phyloP scores from a whole-genome alignment of 2,797 vertebrate genomes.

The Peromyscus attwateri region DNA sequence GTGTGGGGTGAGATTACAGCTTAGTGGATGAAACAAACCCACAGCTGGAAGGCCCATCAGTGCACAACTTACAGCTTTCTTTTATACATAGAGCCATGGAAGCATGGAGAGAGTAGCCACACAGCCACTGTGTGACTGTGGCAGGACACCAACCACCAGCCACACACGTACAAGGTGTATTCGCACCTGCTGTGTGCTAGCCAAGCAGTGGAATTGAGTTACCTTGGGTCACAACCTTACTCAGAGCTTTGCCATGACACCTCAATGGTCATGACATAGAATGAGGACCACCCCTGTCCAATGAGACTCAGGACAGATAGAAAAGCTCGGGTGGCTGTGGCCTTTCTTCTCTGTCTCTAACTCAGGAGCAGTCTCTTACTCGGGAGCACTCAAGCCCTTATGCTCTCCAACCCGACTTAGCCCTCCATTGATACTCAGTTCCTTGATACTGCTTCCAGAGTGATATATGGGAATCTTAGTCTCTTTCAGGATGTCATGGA shows the following conservation, averaged over 20 bases:
- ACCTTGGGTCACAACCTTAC: background rate
- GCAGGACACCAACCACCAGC: background rate
- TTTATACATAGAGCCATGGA: background rate
- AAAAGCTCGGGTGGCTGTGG: background rate
- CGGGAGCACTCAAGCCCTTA: background rate
- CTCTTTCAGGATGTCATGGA: background rate
- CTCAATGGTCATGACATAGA: background rate
- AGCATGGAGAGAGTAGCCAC: background rate
- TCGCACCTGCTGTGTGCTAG: background rate
- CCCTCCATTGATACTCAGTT: background rate
- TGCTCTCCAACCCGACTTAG: no score
- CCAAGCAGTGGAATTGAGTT: background rate
- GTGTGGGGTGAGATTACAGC: fast-evolving
- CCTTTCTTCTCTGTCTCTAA: background rate
- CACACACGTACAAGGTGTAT: no score
- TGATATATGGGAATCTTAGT: background rate
- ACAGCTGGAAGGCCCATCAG: background rate
- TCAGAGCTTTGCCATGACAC: background rate
- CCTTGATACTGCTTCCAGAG: no score
- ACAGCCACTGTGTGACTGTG: background rate
- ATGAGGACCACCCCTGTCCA: background rate
- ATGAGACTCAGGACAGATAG: background rate
- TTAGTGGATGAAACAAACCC: background rate
- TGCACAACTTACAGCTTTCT: background rate
- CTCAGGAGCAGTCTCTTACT: background rate